Conservation (phyloP, 1,140 invertebrate species). For the Steinernema feltiae region DNA sequence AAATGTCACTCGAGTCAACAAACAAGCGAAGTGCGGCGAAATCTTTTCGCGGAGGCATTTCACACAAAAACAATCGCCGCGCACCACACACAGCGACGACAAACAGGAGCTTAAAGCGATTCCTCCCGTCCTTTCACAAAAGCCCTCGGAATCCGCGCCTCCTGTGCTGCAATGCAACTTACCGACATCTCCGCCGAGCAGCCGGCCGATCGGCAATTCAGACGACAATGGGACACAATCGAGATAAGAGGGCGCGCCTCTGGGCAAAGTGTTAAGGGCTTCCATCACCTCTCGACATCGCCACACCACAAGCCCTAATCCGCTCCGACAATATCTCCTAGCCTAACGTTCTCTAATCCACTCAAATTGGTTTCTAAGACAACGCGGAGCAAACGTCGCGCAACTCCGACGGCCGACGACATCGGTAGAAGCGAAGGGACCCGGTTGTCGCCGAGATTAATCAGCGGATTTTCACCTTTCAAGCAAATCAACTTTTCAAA, state of each 20-base stretch:
- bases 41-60: no score
- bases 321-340: background rate
- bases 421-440: background rate
- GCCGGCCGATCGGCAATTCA: background rate
- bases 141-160: no score
- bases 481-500: no score
- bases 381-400: background rate
- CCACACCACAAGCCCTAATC: background rate
- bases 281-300: background rate
- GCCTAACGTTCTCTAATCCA: background rate
- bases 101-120: no score
- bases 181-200: background rate
- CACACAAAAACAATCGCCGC: no score
- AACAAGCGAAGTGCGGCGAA: no score
- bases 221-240: background rate
- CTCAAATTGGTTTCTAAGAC: background rate
- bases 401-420: background rate
- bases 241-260: background rate
- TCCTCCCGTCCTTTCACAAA: no score
- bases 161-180: background rate
- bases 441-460: background rate
- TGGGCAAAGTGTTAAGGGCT: background rate
- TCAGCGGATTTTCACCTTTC: no score
- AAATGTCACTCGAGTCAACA: no score
- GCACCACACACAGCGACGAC: no score